Conservation (phyloP, 2,113 vertebrate species). For the Pseudolaguvia tuberculata region DNA sequence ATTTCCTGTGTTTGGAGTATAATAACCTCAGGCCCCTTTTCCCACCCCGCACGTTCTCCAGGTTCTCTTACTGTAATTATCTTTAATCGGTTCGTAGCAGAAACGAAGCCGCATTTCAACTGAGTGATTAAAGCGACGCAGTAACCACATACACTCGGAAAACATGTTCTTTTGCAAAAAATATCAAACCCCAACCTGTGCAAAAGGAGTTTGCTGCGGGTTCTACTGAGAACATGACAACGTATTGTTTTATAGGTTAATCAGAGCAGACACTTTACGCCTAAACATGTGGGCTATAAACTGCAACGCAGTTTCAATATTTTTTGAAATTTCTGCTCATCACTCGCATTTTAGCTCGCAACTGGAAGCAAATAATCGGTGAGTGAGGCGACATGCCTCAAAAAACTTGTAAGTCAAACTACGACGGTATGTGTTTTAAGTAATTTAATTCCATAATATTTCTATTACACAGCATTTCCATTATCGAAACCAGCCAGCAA, state of each 20-base stretch:
- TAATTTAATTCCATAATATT: no score
- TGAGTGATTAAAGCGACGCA: neutral
- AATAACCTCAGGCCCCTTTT: constrained; percentile 15
- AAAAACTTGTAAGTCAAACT: no score
- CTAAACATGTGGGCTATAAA: no score
- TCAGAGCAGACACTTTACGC: no score
- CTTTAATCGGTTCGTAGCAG: neutral
- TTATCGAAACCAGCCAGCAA: no score
- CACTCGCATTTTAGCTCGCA: no score
- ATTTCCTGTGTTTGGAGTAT: neutral
- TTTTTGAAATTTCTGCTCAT: no score
- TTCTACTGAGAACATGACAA: neutral
- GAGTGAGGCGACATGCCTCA: no score
- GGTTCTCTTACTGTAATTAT: constrained; percentile 2
- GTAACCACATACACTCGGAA: neutral
- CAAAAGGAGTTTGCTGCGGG: neutral
- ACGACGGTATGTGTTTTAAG: no score
- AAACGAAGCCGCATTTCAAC: neutral
- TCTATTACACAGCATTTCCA: no score
- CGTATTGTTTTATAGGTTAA: neutral
- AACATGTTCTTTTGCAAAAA: neutral
- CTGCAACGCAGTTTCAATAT: no score
- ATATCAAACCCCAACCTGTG: neutral
- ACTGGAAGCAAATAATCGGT: no score
- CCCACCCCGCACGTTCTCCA: constrained; percentile 11